Evolutionary conservation across 1,140 invertebrate species (phyloP).

Genomic region (Pseudachorutes palmiensis): DNA sequence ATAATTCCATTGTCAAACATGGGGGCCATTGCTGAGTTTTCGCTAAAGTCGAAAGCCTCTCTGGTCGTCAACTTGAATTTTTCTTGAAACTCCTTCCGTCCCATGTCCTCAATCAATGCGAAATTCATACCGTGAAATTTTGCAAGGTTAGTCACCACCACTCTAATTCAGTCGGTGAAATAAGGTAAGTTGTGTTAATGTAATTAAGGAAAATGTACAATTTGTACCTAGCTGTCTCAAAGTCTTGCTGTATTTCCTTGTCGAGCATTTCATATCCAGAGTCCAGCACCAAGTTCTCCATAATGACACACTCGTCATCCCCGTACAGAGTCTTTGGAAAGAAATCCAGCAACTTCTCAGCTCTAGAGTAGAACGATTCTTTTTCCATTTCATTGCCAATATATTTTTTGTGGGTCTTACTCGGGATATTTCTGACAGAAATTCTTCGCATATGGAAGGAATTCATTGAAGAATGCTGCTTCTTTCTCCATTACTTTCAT

Average conservation of each 20-base stretch:
- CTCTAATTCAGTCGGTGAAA: too few relatives aligned
- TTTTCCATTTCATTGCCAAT: background rate
- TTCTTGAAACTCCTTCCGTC: background rate
- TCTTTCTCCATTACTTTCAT: conserved; percentile 12
- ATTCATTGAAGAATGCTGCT: conserved; percentile 1
- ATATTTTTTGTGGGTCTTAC: background rate
- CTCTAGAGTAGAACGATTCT: background rate
- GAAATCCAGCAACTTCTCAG: conserved; percentile 4
- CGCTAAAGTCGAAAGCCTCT: background rate
- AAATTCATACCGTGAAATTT: background rate
- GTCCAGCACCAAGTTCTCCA: background rate
- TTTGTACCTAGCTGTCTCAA: conserved; percentile 2
- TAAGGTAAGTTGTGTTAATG: too few relatives aligned
- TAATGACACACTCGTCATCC: background rate
- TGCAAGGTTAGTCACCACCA: background rate
- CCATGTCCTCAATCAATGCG: background rate
- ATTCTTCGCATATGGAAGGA: background rate
- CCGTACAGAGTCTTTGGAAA: conserved; percentile 1
- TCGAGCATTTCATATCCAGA: background rate
- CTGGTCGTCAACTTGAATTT: background rate
- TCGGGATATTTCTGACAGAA: background rate
- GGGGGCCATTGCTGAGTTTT: background rate
- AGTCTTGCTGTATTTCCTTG: background rate
- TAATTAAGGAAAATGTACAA: background rate
- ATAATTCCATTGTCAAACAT: background rate